Conservation (phyloP, 2,797 vertebrate genomes). For the Orientallactaga sibirica region DNA sequence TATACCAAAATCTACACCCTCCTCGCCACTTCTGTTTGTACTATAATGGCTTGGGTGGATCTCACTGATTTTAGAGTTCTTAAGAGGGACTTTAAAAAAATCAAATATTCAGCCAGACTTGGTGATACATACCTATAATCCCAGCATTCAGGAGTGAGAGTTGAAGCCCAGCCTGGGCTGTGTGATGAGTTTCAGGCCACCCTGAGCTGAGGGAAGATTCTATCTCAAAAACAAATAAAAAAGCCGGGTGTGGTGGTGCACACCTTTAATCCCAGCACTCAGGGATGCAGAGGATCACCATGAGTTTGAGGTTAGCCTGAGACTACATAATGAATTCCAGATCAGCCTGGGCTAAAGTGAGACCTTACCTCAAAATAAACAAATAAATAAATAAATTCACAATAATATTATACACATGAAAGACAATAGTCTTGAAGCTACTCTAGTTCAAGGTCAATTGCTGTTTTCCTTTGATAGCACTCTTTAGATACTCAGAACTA, state of each 20-base stretch:
- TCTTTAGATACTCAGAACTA: neutral
- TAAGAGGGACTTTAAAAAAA: neutral
- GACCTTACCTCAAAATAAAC: neutral
- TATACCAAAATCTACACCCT: no score
- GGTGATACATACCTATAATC: neutral
- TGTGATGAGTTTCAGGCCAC: neutral
- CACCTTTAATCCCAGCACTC: neutral
- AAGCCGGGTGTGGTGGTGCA: neutral
- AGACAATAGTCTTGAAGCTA: neutral
- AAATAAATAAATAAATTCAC: neutral
- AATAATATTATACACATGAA: neutral
- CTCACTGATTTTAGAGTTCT: neutral
- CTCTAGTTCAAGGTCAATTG: constrained; percentile 16
- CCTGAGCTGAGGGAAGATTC: neutral
- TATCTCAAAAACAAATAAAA: neutral
- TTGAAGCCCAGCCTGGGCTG: neutral
- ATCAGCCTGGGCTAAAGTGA: neutral
- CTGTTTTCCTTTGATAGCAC: constrained; percentile 5
- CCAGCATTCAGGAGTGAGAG: neutral
- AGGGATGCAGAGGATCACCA: neutral
- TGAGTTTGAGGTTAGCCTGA: neutral
- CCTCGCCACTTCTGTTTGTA: neutral
- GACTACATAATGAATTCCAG: neutral
- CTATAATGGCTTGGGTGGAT: neutral
- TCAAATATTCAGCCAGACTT: neutral